Evolutionary conservation across 1,140 invertebrate genomes (phyloP).

Genomic region (Anthonomus grandis): DNA sequence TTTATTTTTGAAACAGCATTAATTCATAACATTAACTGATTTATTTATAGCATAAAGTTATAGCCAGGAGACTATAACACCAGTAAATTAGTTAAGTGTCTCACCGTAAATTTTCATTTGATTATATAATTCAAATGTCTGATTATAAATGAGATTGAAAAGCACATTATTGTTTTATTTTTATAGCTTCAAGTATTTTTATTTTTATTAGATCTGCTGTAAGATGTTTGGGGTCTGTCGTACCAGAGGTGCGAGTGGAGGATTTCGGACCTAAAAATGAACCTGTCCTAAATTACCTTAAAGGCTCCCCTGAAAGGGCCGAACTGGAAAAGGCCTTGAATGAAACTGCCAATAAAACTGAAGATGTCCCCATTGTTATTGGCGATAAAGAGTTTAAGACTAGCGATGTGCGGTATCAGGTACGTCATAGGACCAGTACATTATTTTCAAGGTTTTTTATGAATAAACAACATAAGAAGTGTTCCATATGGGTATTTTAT

Average conservation of each 20-base stretch:
- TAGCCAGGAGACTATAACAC: too few relatives aligned
- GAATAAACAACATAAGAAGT: not conserved
- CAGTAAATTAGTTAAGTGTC: too few relatives aligned
- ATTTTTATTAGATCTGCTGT: constrained; percentile 27
- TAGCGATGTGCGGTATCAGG: constrained; percentile 71
- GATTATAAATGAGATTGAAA: not conserved
- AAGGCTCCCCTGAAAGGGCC: constrained; percentile 77
- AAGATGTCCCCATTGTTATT: constrained; percentile 91
- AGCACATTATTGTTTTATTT: not conserved
- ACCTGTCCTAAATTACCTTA: constrained; percentile 74
- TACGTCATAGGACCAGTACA: constrained; percentile 43
- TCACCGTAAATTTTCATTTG: too few relatives aligned
- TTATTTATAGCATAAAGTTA: too few relatives aligned
- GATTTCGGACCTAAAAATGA: constrained; percentile 79
- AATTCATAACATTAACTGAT: too few relatives aligned
- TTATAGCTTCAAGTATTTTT: not conserved
- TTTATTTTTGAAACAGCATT: too few relatives aligned
- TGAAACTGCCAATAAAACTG: constrained; percentile 59
- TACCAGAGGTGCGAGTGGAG: constrained; percentile 59
- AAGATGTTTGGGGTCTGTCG: constrained; percentile 51
- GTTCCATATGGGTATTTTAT: not conserved
- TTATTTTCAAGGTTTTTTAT: not conserved
- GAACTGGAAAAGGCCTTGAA: constrained; percentile 73
- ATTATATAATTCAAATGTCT: not conserved
- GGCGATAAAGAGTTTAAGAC: constrained; percentile 82